Evolutionary conservation across 1,140 invertebrate genomes (phyloP), one percentile per base, ranked within the genome.

Genomic region (Atta texana): DNA sequence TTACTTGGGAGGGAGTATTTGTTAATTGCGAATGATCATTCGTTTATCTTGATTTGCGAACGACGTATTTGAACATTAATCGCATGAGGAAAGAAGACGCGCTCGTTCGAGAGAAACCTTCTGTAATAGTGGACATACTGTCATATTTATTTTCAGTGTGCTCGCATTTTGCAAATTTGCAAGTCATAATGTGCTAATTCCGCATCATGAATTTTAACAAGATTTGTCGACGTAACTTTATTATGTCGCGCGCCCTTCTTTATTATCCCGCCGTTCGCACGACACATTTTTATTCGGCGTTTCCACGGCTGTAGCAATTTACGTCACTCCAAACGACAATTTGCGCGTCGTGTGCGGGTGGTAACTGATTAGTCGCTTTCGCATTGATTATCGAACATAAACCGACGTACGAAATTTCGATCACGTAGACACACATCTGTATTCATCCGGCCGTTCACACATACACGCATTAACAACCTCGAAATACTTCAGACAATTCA

Each of bases 341-440:
- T 81, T 74, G 69, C 71, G 53, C 75, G 66, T 66, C n/a, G 80
- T 53, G 34, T 68, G 59, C 31, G 39, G 53, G 28, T 28, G 85
- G 61, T 87, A 89, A 86, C 78, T 89, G 88, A 89, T 89, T 88
- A 81, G 63, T 64, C 44, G 68, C 21, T 59, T 78, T 69, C 28
- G 82, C 88, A 89, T 86, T 89, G 88, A 89, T 89, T 89, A 86
- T 76, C 88, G 57, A 21, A 39, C 61, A 74, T 81, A 86, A 89
- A 86, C 59, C 66, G 59, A 18, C 31, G 82, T 74, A 71, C 66
- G 71, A 85, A 86, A 89, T 89, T 89, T 89, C 88, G 88, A 74
- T 89, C 88, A 89, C 88, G 88, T 89, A 89, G 59, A 61, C n/a
- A 39, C 57, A 16, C 76, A 87, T 88, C 71, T 72, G 86, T 84